These are phyloP conservation scores for Yoshiicerus persimilis DNA, from an alignment of 1,140 invertebrate genomes.

Conservation along the genomic window DNA sequence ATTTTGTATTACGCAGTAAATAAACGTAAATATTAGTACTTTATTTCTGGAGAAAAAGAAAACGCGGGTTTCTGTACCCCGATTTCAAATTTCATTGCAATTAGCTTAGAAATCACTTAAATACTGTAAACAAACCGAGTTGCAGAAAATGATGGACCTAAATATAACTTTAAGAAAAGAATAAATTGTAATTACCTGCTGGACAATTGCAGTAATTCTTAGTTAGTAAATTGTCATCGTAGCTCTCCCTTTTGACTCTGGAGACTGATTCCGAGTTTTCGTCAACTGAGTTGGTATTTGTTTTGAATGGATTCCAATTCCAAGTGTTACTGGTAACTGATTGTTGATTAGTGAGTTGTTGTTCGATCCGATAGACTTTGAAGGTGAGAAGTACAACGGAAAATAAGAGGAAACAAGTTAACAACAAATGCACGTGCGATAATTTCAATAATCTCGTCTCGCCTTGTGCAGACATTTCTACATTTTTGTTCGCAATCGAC, in stretches of 20 bases:
- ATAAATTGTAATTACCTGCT: not conserved
- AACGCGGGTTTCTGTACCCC: too few relatives aligned
- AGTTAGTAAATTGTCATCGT: constrained; percentile 14
- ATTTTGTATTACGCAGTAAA: too few relatives aligned
- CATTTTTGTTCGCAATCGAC: constrained; percentile 13
- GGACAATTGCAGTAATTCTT: constrained; percentile 19
- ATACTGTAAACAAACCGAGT: not conserved
- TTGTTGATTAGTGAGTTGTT: not conserved
- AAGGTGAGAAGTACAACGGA: not conserved
- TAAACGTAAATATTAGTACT: too few relatives aligned
- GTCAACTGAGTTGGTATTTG: not conserved
- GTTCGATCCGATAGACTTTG: constrained; percentile 1
- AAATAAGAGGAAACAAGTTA: constrained; percentile 13
- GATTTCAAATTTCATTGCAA: too few relatives aligned
- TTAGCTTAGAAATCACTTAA: too few relatives aligned
- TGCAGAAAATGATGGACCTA: too few relatives aligned
- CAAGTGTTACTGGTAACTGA: not conserved
- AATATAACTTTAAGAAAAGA: not conserved
- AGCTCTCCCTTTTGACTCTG: not conserved
- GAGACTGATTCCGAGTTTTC: too few relatives aligned
- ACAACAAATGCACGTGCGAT: constrained; percentile 18
- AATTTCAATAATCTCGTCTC: constrained; percentile 20
- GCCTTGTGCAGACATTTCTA: constrained; percentile 21
- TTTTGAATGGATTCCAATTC: not conserved
- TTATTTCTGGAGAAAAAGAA: too few relatives aligned